Percentiles rank a stretch among this genome's conserved stretches.
phyloP scores from a whole-genome alignment of 35 echinoderm and acorn worm genomes.

The Anneissia japonica region DNA sequence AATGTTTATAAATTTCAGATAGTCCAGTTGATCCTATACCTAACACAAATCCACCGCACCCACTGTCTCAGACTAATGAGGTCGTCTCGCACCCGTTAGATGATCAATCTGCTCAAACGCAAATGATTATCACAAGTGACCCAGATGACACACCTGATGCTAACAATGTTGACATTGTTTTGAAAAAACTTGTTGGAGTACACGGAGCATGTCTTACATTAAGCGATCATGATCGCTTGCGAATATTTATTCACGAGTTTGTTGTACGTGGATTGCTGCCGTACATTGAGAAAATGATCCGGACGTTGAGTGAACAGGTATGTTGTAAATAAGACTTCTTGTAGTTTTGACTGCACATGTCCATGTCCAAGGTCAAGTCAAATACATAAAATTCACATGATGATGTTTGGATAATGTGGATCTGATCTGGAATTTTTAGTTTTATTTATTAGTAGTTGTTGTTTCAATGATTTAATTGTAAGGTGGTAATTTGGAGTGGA shows the following conservation, averaged over 20 bases:
- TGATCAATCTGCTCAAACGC: not conserved
- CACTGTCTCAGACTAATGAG: conserved; percentile 42
- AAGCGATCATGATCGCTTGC: conserved; percentile 81
- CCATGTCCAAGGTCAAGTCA: too few species aligned
- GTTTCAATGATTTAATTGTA: too few species aligned
- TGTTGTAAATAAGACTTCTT: not conserved
- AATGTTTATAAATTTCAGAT: too few species aligned
- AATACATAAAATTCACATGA: too few species aligned
- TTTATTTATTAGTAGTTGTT: too few species aligned
- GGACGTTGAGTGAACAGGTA: conserved; percentile 84
- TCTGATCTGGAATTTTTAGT: too few species aligned
- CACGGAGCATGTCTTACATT: conserved; percentile 74
- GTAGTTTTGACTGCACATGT: too few species aligned
- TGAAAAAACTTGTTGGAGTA: conserved; percentile 12
- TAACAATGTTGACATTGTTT: not conserved
- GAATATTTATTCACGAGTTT: conserved; percentile 97
- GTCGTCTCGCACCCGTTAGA: conserved; percentile 62
- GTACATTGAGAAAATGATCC: conserved; percentile 95
- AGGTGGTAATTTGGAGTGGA: too few species aligned
- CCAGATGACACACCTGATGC: not conserved
- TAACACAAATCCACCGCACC: conserved; percentile 2
- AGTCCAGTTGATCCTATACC: conserved; percentile 78
- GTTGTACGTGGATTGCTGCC: conserved; percentile 81
- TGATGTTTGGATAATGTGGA: too few species aligned
- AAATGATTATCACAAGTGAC: conserved; percentile 1